These are phyloP conservation scores for Echinops telfairi DNA, from an alignment of 2,113 vertebrate species.

Conservation along the genomic window DNA sequence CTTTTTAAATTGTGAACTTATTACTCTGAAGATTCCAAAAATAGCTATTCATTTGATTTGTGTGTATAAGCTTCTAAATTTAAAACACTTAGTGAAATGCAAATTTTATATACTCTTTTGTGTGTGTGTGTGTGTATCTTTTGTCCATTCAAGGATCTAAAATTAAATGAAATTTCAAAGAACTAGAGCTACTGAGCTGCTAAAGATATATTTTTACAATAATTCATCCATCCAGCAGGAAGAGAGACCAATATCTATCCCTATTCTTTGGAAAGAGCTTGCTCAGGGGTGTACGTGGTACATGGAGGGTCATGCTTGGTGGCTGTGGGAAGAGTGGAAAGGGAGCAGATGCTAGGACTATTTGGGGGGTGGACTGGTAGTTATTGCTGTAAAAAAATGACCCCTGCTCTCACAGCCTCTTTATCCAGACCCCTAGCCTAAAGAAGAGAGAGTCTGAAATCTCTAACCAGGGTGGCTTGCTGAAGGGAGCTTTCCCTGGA, in stretches of 20 bases:
- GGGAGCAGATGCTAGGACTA: not conserved
- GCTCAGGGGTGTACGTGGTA: not conserved
- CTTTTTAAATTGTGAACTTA: constrained; percentile 61
- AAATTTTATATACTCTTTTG: constrained; percentile 28
- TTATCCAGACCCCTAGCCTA: not conserved
- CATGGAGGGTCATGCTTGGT: not conserved
- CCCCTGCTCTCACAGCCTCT: not conserved
- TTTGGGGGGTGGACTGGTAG: not conserved
- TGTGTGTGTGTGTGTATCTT: not conserved
- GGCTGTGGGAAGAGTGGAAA: not conserved
- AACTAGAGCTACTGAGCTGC: not conserved
- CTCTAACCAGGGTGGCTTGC: not conserved
- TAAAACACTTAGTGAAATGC: constrained; percentile 32
- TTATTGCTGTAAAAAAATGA: not conserved
- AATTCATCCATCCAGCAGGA: too few relatives aligned
- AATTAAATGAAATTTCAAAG: constrained; percentile 36
- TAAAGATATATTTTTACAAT: not conserved
- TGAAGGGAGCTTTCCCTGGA: not conserved
- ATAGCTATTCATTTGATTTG: constrained; percentile 39
- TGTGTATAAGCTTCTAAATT: not conserved
- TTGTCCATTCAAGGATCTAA: constrained; percentile 3
- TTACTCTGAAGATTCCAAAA: constrained; percentile 29
- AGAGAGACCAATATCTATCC: not conserved
- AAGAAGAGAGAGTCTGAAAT: not conserved
- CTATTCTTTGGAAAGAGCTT: not conserved